Conservation (phyloP, 2,888 invertebrate genomes). For the Dyspetes luteomarginatus region DNA sequence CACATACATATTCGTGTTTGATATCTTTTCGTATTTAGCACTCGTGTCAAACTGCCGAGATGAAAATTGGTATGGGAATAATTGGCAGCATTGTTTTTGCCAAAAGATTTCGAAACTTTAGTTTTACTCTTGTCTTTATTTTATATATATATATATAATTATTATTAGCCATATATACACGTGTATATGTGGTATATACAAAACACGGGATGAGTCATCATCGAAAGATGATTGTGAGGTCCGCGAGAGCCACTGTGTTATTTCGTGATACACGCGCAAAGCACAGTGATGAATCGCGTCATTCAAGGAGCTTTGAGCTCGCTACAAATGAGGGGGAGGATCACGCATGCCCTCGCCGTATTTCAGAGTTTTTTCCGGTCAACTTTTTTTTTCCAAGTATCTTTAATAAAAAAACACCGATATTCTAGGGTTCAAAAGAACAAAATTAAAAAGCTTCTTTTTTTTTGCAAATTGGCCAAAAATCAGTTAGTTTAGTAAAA, state of each 20-base stretch:
- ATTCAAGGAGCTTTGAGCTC: slow-evolving; percentile 51
- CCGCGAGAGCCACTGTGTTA: background rate
- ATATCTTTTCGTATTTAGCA: background rate
- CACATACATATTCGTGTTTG: background rate
- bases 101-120: slow-evolving; percentile 74
- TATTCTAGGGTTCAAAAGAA: too few species aligned
- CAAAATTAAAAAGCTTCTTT: too few species aligned
- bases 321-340: slow-evolving; percentile 20
- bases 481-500: too few species aligned
- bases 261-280: slow-evolving; percentile 7
- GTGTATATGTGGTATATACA: background rate
- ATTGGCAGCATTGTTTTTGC: slow-evolving; percentile 74
- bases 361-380: background rate
- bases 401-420: too few species aligned
- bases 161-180: background rate
- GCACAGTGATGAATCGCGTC: slow-evolving; percentile 42
- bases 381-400: background rate
- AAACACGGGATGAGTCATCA: slow-evolving; percentile 41
- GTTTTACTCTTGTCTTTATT: slow-evolving; percentile 12
- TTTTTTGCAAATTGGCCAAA: too few species aligned
- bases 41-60: background rate
- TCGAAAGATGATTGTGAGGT: background rate
- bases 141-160: background rate
- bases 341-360: slow-evolving; percentile 13
- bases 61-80: slow-evolving; percentile 64